A percentile compares a stretch with the other conserved stretches of the same genome.
These are phyloP conservation scores for Chanos chanos DNA, from an alignment of 2,797 vertebrate species.

Conservation along the genomic window DNA sequence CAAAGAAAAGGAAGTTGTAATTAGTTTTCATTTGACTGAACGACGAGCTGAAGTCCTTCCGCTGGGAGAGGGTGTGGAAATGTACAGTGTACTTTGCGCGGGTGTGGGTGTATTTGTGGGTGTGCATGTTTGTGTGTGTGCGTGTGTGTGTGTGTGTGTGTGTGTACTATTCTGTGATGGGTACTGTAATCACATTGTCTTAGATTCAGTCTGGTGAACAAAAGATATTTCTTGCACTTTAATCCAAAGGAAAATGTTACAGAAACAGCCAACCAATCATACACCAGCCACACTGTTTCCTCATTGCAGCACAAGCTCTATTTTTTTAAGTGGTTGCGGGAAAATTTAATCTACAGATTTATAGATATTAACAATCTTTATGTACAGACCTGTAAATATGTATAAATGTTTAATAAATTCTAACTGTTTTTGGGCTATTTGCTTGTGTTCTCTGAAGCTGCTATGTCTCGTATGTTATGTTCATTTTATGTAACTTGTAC, in stretches of 20 bases:
- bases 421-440: conserved; percentile 7
- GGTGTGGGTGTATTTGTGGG: too few relatives aligned
- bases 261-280: background rate
- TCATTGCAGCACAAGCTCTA: too few relatives aligned
- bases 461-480: too few relatives aligned
- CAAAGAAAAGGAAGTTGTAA: too few relatives aligned
- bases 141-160: background rate
- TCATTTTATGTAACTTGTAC: background rate
- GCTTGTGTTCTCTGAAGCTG: background rate
- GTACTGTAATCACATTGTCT: background rate
- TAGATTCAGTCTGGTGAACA: background rate
- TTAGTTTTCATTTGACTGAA: too few relatives aligned
- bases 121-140: too few relatives aligned
- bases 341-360: background rate
- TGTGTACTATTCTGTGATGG: background rate
- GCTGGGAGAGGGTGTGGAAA: too few relatives aligned
- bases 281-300: conserved; percentile 43
- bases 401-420: conserved; percentile 58
- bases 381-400: conserved; percentile 63
- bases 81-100: too few relatives aligned
- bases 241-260: background rate
- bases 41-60: too few relatives aligned
- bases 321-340: conserved; percentile 31
- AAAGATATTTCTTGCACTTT: conserved; percentile 12
- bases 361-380: background rate